These are phyloP conservation scores for Sebastes schlegelii DNA, from an alignment of 2,113 vertebrate genomes.

Conservation along the genomic window DNA sequence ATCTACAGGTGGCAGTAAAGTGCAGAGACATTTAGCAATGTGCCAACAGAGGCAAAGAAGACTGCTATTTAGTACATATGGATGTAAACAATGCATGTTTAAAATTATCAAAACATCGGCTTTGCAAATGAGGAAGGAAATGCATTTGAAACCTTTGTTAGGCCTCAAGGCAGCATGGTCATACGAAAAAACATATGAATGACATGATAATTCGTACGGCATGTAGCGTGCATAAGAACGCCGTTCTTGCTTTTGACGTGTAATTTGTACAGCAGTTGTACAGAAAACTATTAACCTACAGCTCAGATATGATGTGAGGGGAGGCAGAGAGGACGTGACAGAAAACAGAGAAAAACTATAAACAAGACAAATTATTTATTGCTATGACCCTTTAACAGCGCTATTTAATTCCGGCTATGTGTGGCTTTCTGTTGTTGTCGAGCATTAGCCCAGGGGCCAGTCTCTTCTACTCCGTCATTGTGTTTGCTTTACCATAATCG, in stretches of 20 bases:
- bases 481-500: constrained; percentile 55
- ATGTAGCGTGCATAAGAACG: too few relatives aligned
- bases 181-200: too few relatives aligned
- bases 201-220: too few relatives aligned
- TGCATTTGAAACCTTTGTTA: not conserved
- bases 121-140: not conserved
- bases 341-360: constrained; percentile 43
- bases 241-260: too few relatives aligned
- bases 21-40: too few relatives aligned
- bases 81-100: not conserved
- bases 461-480: constrained; percentile 56
- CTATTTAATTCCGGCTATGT: constrained; percentile 35
- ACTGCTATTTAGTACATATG: not conserved
- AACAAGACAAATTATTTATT: constrained; percentile 47
- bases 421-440: constrained; percentile 4
- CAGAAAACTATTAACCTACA: not conserved
- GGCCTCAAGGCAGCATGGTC: not conserved
- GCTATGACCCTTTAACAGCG: constrained; percentile 54
- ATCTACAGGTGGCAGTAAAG: not conserved
- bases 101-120: not conserved
- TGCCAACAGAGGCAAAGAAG: not conserved
- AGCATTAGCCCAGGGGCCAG: constrained; percentile 30
- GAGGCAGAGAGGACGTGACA: constrained; percentile 13
- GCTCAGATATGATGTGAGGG: constrained; percentile 1
- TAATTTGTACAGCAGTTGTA: too few relatives aligned